phyloP scores from a whole-genome alignment of 37 sponge, comb jelly and placozoan genomes.

The Tethya wilhelma region DNA sequence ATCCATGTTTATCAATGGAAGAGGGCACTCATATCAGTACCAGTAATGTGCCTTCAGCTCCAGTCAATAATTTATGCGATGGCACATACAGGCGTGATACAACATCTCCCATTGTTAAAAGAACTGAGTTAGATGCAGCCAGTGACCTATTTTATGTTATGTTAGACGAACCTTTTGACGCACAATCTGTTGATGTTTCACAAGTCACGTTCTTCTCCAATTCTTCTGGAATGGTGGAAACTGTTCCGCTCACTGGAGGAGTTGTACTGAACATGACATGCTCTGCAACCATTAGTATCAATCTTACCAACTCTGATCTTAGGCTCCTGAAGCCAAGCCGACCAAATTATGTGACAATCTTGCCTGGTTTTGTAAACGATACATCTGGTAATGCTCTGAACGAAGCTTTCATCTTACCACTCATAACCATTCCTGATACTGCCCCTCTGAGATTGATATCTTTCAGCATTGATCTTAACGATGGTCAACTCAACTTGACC shows the following conservation, averaged over 20 bases:
- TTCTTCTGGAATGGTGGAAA: background rate
- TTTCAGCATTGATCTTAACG: slow-evolving; percentile 82
- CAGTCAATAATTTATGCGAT: background rate
- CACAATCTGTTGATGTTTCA: slow-evolving; percentile 45
- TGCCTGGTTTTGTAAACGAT: slow-evolving; percentile 36
- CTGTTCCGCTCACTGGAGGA: slow-evolving; percentile 21
- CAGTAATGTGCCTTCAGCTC: background rate
- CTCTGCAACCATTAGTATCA: slow-evolving; percentile 45
- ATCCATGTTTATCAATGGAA: background rate
- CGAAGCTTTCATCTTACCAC: background rate
- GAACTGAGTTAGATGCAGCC: slow-evolving; percentile 54
- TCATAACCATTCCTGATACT: slow-evolving; percentile 48
- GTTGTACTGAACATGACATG: slow-evolving; percentile 17
- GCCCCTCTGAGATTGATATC: slow-evolving; percentile 50
- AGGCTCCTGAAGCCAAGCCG: slow-evolving; percentile 61
- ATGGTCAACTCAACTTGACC: slow-evolving; percentile 82
- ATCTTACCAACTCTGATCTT: slow-evolving; percentile 46
- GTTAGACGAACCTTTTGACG: slow-evolving; percentile 71
- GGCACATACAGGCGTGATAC: slow-evolving; percentile 20
- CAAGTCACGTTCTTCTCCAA: slow-evolving; percentile 25
- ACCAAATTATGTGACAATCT: slow-evolving; percentile 12
- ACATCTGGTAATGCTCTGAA: slow-evolving; percentile 48
- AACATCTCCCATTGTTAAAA: slow-evolving; percentile 32
- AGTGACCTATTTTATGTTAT: slow-evolving; percentile 31
- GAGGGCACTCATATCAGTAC: slow-evolving; percentile 15